Evolutionary conservation across 2,888 invertebrate species (phyloP), one percentile per base, ranked within the genome.

Genomic region (Abrostola tripartita): DNA sequence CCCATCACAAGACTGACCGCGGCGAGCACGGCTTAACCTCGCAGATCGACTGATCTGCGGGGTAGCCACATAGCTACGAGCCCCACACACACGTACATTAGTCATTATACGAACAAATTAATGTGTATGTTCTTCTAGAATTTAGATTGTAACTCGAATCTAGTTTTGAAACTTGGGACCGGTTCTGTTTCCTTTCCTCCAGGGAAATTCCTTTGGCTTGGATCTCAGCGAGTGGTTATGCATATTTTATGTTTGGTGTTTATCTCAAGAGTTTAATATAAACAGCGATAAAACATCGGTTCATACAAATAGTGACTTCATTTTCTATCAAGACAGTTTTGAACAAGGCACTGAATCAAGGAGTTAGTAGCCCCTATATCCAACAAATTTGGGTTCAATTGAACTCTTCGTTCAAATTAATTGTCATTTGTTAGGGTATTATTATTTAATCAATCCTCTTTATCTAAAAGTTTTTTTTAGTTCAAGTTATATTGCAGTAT

Each of bases 321-420:
- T 56, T 44, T 37, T 41, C 7, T 36, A 42, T 37, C 37, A 41
- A 41, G n/a, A 41, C 10, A 6, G n/a, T 41, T 41, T 38, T 44
- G 40, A 52, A 40, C 40, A 24, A 41, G 4, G 24, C 24, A 56
- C 41, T 40, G 53, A 53, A 61, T 38, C 37, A 64, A 65, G 53
- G 49, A 71, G 54, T 55, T 9, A 54, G 9, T 10, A 57, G 36
- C 72, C 76, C 72, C 65, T 72, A 72, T 72, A 38, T 9, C 42
- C 49, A 64, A 47, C 57, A 44, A 74, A 36, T 71, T 64, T 42
- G 52, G 38, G 52, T 65, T 63, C 78, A 74, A 74, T 77, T 74
- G 78, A 68, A 52, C 54, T 52, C 47, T 55, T 60, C 35, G 54
- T 68, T 65, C 63, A 54, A 62, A 74, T 68, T 76, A 70, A 78